Evolutionary conservation across 2,797 vertebrate species (phyloP).

Genomic region (Catostomus latipinnis): DNA sequence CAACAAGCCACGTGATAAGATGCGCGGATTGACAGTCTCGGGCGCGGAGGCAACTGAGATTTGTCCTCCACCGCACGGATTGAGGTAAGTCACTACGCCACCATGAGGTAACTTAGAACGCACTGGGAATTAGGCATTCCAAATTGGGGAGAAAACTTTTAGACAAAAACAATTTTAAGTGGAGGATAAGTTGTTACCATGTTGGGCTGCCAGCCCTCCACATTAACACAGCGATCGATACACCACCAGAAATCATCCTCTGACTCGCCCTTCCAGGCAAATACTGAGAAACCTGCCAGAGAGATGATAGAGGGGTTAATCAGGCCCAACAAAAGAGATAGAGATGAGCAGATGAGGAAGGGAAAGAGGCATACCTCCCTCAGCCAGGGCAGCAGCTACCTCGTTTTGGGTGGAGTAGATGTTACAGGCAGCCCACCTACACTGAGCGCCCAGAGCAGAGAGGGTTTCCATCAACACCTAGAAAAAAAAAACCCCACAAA

Average conservation of each 20-base stretch:
- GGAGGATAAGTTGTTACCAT: constrained; percentile 81
- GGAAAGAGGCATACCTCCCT: constrained; percentile 83
- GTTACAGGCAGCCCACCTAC: constrained; percentile 97
- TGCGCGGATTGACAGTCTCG: too few species aligned
- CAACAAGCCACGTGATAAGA: too few species aligned
- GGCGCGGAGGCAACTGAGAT: too few species aligned
- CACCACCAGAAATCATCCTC: constrained; percentile 99
- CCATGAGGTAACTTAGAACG: too few species aligned
- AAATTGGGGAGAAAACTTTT: too few species aligned
- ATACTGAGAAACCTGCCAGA: constrained; percentile 90
- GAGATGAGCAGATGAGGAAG: not conserved
- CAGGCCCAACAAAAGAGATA: not conserved
- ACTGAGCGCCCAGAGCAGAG: constrained; percentile 92
- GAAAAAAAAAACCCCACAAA: constrained; percentile 17
- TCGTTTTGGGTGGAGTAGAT: constrained; percentile 99
- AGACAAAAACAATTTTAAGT: not conserved
- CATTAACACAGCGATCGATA: constrained; percentile 97
- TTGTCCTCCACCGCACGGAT: too few species aligned
- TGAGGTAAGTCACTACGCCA: too few species aligned
- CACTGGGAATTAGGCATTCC: too few species aligned
- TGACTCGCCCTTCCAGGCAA: constrained; percentile 98
- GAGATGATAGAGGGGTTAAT: not conserved
- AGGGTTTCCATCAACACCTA: constrained; percentile 98
- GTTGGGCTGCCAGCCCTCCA: constrained; percentile 98
- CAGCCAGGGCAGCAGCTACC: constrained; percentile 94